Evolutionary conservation across 2,113 vertebrate species (phyloP), one percentile per base, ranked within the genome.

Genomic region (Sorex fumeus): DNA sequence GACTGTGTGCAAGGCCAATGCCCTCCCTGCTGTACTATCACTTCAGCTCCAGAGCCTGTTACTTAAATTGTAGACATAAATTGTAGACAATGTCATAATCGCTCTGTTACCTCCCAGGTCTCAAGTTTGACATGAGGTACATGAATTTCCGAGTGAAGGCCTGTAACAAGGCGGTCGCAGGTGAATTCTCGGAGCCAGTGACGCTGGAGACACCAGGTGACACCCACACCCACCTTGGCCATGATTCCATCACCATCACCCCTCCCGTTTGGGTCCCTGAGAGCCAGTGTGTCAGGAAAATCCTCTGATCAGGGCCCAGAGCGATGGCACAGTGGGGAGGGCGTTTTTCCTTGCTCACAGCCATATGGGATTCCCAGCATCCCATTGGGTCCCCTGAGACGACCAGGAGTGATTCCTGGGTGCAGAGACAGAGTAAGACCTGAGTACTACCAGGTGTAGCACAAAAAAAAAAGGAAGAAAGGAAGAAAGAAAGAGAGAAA

Each of bases 121-220:
- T 99, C 90, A 99, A 98, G 71, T 99, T 99, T 76, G 99, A 99
- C 95, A 99, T 99, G 77, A 99, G 98, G 2, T 99, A 98, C 97
- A 98, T 99, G 97, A 99, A 99, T 8, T 99, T 99, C 84, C 98
- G 99, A 0, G 99, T 99, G 64, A 99, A 97, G 93, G 99, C 99
- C 0, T 99, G 99, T 43, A 99, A 99, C 97, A 99, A 99, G 95
- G 99, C 99, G 0, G 99, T 99, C 86, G 98, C 99, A 0, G 99
- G 99, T n/a, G 99, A 99, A 82, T 99, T 99, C 97, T 99, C 99
- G 0, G 99, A 99, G 95, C 98, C 98, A 0, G 97, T 99, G 87
- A 99, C 99, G 66, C 91, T 99, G 90, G 99, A 99, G 97, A 99
- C 99, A 0, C 98, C 97, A 94, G 99, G 99, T 99, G 96, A 97